Conservation (phyloP, 2,113 vertebrate species). For the Amazona vittata region DNA sequence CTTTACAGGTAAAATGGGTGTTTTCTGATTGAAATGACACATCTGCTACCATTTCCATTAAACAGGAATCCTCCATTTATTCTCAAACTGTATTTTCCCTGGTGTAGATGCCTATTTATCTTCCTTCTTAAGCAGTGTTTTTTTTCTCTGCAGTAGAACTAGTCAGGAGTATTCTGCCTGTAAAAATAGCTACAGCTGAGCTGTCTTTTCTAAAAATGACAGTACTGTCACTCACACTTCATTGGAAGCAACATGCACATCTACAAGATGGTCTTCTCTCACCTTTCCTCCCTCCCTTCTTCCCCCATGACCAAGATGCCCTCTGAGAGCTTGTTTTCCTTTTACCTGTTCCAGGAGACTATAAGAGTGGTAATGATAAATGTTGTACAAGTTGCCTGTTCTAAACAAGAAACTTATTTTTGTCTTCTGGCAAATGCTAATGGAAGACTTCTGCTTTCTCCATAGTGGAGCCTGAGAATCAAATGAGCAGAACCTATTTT, state of each 20-base stretch:
- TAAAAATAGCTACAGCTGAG: constrained; percentile 6
- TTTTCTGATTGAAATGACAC: not conserved
- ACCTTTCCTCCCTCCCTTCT: not conserved
- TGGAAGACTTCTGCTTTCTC: not conserved
- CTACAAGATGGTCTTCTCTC: not conserved
- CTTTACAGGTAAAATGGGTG: not conserved
- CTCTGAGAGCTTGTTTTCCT: not conserved
- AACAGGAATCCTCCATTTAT: not conserved
- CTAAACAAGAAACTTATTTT: not conserved
- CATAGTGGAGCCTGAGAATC: not conserved
- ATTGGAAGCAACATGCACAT: not conserved
- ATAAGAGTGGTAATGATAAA: not conserved
- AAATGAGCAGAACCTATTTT: not conserved
- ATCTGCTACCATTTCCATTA: not conserved
- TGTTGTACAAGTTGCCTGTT: not conserved
- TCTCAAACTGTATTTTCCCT: not conserved
- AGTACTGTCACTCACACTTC: constrained; percentile 36
- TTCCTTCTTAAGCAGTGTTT: not conserved
- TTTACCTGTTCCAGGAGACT: not conserved
- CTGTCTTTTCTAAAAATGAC: not conserved
- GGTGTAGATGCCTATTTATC: not conserved
- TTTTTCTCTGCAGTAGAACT: not conserved
- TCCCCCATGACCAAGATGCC: not conserved
- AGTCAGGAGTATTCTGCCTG: not conserved
- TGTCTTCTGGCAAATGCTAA: not conserved